These are phyloP conservation scores for Marmota monax DNA, from an alignment of 2,113 vertebrate genomes.

Conservation along the genomic window DNA sequence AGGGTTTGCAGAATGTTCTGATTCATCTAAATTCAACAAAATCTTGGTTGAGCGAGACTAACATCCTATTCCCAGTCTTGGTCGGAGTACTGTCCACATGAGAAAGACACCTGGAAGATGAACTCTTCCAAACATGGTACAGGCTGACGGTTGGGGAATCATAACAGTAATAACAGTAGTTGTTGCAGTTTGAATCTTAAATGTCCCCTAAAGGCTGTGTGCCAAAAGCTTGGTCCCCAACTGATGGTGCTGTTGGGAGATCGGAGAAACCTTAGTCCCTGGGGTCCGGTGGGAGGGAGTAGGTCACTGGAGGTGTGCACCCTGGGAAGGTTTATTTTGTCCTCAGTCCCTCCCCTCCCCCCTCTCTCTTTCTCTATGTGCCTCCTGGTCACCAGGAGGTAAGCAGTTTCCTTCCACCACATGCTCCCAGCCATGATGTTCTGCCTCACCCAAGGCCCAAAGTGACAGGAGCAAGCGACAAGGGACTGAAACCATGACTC, in stretches of 20 bases:
- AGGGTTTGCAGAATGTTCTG: not conserved
- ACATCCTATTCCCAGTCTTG: not conserved
- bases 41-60: not conserved
- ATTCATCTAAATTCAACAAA: not conserved
- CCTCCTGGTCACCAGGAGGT: not conserved
- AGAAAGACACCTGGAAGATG: not conserved
- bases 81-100: too few species aligned
- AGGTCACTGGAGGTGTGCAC: not conserved
- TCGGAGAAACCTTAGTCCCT: not conserved
- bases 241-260: not conserved
- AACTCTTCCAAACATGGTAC: rapidly evolving
- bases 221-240: not conserved
- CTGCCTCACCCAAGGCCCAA: not conserved
- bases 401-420: not conserved
- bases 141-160: too few species aligned
- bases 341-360: not conserved
- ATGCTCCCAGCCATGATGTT: not conserved
- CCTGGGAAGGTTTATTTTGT: not conserved
- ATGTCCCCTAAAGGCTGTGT: not conserved
- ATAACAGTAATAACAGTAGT: rapidly evolving
- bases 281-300: too few species aligned
- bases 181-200: not conserved
- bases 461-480: not conserved
- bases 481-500: not conserved
- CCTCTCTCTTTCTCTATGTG: not conserved